A percentile compares a stretch with the other conserved stretches of the same genome.
phyloP scores from a whole-genome alignment of 2,888 invertebrate species.

The Heteropelma amictum region DNA sequence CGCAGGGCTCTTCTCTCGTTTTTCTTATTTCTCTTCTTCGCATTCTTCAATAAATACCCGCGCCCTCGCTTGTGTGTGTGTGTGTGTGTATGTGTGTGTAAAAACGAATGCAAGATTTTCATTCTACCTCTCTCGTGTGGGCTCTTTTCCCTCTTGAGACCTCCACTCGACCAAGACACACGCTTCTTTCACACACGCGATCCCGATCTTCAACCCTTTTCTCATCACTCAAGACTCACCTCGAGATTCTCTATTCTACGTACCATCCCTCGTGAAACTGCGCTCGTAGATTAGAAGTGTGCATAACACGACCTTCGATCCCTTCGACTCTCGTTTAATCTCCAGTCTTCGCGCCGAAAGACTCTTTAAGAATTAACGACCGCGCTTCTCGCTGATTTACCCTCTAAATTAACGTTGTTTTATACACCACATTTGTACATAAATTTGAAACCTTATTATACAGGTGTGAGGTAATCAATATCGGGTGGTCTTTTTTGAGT shows the following conservation, averaged over 20 bases:
- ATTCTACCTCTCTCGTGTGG: no score
- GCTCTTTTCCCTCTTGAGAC: neutral
- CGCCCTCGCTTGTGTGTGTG: neutral
- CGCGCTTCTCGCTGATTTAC: slow-evolving; percentile 17
- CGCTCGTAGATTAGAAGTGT: neutral
- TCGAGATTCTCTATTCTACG: slow-evolving; percentile 34
- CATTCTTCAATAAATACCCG: slow-evolving; percentile 8
- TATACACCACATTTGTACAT: no score
- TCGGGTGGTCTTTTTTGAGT: no score
- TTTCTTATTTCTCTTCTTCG: slow-evolving; percentile 22
- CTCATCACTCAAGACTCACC: slow-evolving; percentile 40
- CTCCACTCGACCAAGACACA: neutral
- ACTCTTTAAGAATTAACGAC: slow-evolving; percentile 46
- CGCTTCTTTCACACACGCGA: slow-evolving; percentile 2
- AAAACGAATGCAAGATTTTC: slow-evolving; percentile 26
- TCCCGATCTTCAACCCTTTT: slow-evolving; percentile 44
- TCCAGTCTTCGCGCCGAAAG: slow-evolving; percentile 6
- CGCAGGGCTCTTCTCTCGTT: neutral
- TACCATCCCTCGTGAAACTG: neutral
- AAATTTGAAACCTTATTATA: no score
- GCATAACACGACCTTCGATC: slow-evolving; percentile 31
- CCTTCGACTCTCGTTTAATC: slow-evolving; percentile 31
- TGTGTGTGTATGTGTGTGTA: neutral
- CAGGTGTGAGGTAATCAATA: no score
- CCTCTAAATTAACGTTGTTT: no score